Evolutionary conservation across 1,140 invertebrate genomes (phyloP).

Genomic region (Oryzaephilus surinamensis): DNA sequence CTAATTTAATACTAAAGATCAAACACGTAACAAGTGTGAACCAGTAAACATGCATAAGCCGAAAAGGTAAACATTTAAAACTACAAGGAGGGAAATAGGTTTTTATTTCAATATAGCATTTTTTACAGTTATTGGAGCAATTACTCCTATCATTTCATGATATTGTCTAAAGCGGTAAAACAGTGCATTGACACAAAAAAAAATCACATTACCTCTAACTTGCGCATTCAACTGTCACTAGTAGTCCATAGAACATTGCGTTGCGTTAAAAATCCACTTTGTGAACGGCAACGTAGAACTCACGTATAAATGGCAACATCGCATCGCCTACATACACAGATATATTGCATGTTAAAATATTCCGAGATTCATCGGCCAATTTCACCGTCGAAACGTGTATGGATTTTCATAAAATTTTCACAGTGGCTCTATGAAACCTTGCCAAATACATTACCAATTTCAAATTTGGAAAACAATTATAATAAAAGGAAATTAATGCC

Average conservation of each 20-base stretch:
- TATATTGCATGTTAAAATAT: conserved; percentile 32
- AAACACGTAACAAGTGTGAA: too few species aligned
- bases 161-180: too few species aligned
- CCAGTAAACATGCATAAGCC: too few species aligned
- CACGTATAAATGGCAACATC: conserved; percentile 21
- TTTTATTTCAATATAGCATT: too few species aligned
- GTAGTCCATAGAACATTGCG: conserved; percentile 20
- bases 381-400: conserved; percentile 11
- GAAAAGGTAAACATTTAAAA: too few species aligned
- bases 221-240: conserved; percentile 30
- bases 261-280: conserved; percentile 23
- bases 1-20: too few species aligned
- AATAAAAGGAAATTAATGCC: conserved; percentile 15
- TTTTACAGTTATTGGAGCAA: too few species aligned
- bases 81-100: too few species aligned
- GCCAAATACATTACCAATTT: conserved; percentile 16
- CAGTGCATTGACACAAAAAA: conserved; percentile 28
- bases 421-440: conserved; percentile 5
- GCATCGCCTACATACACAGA: conserved; percentile 34
- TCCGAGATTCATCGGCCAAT: conserved; percentile 16
- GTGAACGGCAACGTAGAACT: conserved; percentile 19
- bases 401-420: conserved; percentile 25
- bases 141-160: too few species aligned
- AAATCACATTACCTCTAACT: conserved; percentile 31
- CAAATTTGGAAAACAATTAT: conserved; percentile 11